phyloP scores from a whole-genome alignment of 2,797 vertebrate genomes.

The Hydrolagus colliei region DNA sequence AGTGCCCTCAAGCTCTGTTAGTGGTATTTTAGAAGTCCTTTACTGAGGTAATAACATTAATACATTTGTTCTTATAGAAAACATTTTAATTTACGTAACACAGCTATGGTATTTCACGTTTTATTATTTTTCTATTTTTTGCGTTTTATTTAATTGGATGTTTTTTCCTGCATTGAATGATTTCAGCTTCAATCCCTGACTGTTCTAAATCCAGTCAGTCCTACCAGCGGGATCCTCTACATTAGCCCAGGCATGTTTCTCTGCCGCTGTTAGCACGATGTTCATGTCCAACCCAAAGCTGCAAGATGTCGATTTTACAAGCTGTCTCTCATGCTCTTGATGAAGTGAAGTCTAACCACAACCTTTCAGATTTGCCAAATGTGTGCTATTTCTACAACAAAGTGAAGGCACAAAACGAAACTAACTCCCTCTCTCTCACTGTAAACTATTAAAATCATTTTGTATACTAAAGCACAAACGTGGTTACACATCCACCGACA shows the following conservation, averaged over 20 bases:
- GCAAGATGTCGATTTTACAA: slow-evolving; percentile 17
- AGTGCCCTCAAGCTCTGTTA: too few species aligned
- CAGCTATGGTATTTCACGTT: too few species aligned
- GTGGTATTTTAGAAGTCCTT: too few species aligned
- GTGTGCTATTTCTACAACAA: neutral
- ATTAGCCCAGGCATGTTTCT: neutral
- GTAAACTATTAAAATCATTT: too few species aligned
- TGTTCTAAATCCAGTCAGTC: neutral
- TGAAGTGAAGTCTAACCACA: slow-evolving; percentile 25
- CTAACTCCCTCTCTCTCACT: too few species aligned
- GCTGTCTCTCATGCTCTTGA: slow-evolving; percentile 24
- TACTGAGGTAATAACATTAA: too few species aligned
- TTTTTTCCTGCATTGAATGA: neutral
- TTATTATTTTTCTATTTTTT: too few species aligned
- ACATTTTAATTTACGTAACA: too few species aligned
- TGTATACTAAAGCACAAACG: too few species aligned
- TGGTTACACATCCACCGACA: too few species aligned
- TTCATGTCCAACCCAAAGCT: slow-evolving; percentile 13
- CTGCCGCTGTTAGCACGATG: slow-evolving; percentile 10
- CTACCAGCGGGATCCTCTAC: slow-evolving; percentile 1
- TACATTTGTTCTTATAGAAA: too few species aligned
- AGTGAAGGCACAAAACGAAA: too few species aligned
- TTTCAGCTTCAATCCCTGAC: neutral
- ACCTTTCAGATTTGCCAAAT: slow-evolving; percentile 19
- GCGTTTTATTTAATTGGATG: neutral